Base-by-base conservation (phyloP, 2,888 invertebrate genomes). In the Melieria omissa region DNA sequence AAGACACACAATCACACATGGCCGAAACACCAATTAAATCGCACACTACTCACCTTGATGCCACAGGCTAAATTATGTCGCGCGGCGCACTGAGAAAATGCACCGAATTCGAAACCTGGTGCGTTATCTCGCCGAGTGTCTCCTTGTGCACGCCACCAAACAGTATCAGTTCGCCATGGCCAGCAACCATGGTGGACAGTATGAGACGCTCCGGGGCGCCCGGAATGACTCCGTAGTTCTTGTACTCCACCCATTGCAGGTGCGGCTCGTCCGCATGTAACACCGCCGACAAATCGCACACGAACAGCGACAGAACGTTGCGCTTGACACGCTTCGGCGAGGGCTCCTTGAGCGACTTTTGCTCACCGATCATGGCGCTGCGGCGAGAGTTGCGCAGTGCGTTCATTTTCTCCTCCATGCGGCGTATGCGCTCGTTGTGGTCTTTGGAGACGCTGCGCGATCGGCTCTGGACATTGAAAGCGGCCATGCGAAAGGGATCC, bases 101-200 rank as follows among this genome's bases (percentile, higher is more conserved):
- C 82, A 94, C 87, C 71, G 92, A 91, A 88, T 94, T 94, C 55
- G 93, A 93, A 82, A 93, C 93, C 87, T 92, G 91, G 82, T 91
- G 91, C 78, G 91, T 91, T 70, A 87, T 85, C 74, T 85, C 86
- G 81, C 90, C 90, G 74, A 91, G 86, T 74, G 91, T 89, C 84
- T 94, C 93, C 85, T 95, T 95, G 80, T 93, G 92, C 77, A 98
- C 95, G 72, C 98, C 98, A n/a, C 98, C 98, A 88, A 98, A 98
- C 90, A 98, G 93, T 68, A 98, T 93, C 45, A 98, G 87, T 88
- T 98, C 98, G 10, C 95, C 95, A 83, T 95, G 93, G 12, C 97
- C 98, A 76, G 93, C 91, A 5, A 96, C 93, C 79, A 98, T 89
- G 47, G 96, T 93, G 84, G 97, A 97, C 81, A 97, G 90, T 77